Percentiles rank a stretch among this genome's conserved stretches.
phyloP scores from a whole-genome alignment of 2,888 invertebrate genomes.

The Caenorhabditis japonica region DNA sequence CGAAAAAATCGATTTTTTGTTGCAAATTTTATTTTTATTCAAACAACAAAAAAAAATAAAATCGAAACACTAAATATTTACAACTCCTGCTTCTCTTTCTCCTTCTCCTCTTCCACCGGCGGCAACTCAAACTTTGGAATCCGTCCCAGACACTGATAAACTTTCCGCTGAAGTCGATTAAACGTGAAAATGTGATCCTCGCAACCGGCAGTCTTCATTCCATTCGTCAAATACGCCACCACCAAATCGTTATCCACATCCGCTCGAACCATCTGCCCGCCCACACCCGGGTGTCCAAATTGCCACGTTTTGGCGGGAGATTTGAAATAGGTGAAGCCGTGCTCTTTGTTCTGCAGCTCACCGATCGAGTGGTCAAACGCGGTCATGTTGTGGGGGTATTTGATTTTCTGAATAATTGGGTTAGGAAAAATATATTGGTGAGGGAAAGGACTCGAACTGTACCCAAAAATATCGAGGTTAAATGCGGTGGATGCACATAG shows the following conservation, averaged over 20 bases:
- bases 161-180: slow-evolving; percentile 53
- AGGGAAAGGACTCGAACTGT: no score
- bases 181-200: slow-evolving; percentile 60
- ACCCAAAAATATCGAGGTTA: no score
- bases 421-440: no score
- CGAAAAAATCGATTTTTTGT: no score
- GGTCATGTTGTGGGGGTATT: slow-evolving; percentile 44
- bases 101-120: slow-evolving; percentile 34
- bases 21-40: no score
- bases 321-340: slow-evolving; percentile 60
- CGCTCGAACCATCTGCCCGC: slow-evolving; percentile 76
- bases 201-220: slow-evolving; percentile 60
- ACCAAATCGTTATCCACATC: slow-evolving; percentile 76
- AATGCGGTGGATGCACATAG: no score
- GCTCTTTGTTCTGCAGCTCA: slow-evolving; percentile 57
- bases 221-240: slow-evolving; percentile 77
- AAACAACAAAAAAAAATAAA: no score
- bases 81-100: slow-evolving; percentile 10
- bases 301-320: slow-evolving; percentile 58
- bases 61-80: no score
- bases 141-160: slow-evolving; percentile 48
- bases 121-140: slow-evolving; percentile 48
- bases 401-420: slow-evolving; percentile 31
- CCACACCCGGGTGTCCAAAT: slow-evolving; percentile 78
- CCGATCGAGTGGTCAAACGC: slow-evolving; percentile 59